These are phyloP conservation scores for Octodonta nipae DNA, from an alignment of 2,888 invertebrate genomes.

Conservation along the genomic window DNA sequence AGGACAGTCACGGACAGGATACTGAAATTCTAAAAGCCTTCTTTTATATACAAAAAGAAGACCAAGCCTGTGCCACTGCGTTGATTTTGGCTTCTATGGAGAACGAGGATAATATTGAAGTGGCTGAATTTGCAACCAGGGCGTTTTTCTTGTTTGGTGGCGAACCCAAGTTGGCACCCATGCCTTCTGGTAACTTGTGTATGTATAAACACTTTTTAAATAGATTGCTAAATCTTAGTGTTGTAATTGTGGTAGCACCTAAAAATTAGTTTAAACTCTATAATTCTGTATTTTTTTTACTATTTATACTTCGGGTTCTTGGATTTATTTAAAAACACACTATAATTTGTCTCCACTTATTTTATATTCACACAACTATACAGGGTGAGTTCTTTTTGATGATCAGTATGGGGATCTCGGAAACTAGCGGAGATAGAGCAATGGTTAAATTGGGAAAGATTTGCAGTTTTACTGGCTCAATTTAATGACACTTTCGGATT, in stretches of 20 bases:
- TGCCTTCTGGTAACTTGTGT: conserved; percentile 22
- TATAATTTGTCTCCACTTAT: too few species aligned
- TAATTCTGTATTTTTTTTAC: too few species aligned
- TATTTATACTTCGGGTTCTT: too few species aligned
- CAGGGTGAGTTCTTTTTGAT: too few species aligned
- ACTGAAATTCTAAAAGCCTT: conserved; percentile 72
- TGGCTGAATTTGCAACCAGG: conserved; percentile 77
- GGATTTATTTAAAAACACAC: too few species aligned
- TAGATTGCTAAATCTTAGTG: neutral
- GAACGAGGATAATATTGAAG: conserved; percentile 45
- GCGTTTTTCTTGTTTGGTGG: conserved; percentile 88
- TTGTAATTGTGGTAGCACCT: neutral
- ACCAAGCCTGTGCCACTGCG: conserved; percentile 83
- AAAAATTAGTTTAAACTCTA: too few species aligned
- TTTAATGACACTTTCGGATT: too few species aligned
- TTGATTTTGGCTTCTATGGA: conserved; percentile 71
- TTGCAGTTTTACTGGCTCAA: too few species aligned
- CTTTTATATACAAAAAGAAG: conserved; percentile 68
- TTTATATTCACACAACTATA: too few species aligned
- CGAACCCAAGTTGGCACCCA: conserved; percentile 41
- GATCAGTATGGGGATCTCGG: too few species aligned
- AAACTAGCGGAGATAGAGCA: too few species aligned
- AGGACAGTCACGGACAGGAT: conserved; percentile 75
- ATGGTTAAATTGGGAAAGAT: too few species aligned
- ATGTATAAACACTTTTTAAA: conserved; percentile 9